phyloP scores from a whole-genome alignment of 37 sponge, comb jelly and placozoan species.

The Mnemiopsis leidyi region DNA sequence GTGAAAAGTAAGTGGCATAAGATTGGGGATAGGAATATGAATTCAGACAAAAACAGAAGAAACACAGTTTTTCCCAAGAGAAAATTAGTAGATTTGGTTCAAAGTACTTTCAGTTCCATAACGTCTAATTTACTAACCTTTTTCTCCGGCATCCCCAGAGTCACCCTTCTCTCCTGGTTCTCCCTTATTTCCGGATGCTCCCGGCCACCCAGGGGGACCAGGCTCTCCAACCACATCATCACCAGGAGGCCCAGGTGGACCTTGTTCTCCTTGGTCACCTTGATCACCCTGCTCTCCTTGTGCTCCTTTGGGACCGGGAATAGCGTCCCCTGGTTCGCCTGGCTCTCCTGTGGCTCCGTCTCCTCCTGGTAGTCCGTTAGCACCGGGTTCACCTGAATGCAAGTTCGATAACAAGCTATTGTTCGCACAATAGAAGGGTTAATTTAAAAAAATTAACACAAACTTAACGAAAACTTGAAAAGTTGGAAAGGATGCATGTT shows the following conservation, averaged over 20 bases:
- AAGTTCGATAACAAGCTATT: no score
- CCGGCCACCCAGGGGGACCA: conserved; percentile 10
- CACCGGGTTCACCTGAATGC: conserved; percentile 19
- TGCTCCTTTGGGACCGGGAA: not conserved
- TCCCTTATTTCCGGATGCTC: not conserved
- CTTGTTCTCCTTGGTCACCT: conserved; percentile 58
- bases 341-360: conserved; percentile 11
- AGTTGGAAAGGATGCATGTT: no score
- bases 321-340: conserved; percentile 54
- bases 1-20: no score
- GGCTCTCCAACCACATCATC: not conserved
- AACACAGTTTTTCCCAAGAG: no score
- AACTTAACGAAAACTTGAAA: no score
- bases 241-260: conserved; percentile 40
- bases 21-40: no score
- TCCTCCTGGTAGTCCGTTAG: not conserved
- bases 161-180: conserved; percentile 3
- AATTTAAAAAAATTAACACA: no score
- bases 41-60: no score
- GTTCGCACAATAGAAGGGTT: no score
- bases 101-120: no score
- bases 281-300: conserved; percentile 65
- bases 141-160: not conserved
- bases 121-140: no score
- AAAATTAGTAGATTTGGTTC: no score